Evolutionary conservation across 2,113 vertebrate genomes (phyloP).

Genomic region (Fulica atra): DNA sequence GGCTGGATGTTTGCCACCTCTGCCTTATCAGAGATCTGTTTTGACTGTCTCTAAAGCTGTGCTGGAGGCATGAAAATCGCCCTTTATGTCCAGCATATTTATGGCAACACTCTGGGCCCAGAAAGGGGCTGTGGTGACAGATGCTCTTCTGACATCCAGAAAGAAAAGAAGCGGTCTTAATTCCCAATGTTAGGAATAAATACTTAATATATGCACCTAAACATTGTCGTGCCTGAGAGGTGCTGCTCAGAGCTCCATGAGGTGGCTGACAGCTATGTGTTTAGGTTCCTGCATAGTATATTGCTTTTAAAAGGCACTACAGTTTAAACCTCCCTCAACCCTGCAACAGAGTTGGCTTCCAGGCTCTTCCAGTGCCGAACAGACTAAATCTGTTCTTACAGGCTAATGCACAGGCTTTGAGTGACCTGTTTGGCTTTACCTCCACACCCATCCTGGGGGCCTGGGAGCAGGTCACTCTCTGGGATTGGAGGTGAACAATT

Average conservation of each 20-base stretch:
- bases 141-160: not conserved
- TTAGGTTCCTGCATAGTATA: rapidly evolving
- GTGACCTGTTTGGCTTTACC: not conserved
- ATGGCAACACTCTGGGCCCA: not conserved
- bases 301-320: not conserved
- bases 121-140: not conserved
- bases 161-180: not conserved
- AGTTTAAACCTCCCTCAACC: not conserved
- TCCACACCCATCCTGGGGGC: not conserved
- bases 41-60: conserved; percentile 29
- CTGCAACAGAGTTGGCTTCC: not conserved
- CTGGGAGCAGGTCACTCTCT: not conserved
- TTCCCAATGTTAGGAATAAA: not conserved
- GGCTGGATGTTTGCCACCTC: conserved; percentile 18
- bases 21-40: conserved; percentile 32
- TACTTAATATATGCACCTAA: not conserved
- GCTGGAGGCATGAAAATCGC: not conserved
- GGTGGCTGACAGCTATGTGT: not conserved
- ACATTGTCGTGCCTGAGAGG: not conserved
- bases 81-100: not conserved
- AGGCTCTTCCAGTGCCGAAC: not conserved
- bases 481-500: not conserved
- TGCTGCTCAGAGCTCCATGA: not conserved
- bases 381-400: not conserved
- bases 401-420: too few species aligned